phyloP scores from a whole-genome alignment of 2,797 vertebrate species.

The Sebastes wilsoni region DNA sequence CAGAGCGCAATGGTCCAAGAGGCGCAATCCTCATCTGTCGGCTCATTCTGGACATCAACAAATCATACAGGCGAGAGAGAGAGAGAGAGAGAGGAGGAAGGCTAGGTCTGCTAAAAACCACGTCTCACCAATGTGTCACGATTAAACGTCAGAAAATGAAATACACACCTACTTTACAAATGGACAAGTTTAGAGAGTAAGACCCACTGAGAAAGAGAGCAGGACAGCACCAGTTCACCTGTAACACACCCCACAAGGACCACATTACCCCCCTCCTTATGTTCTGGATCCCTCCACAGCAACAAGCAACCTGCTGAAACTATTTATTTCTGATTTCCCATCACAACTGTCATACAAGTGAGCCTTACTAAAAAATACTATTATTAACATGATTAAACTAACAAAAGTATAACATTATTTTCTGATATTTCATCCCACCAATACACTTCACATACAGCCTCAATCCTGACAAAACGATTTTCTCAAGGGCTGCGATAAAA shows the following conservation, averaged over 20 bases:
- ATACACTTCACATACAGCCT: conserved; percentile 13
- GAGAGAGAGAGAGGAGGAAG: not conserved
- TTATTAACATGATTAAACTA: conserved; percentile 29
- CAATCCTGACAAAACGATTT: not conserved
- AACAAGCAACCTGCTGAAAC: conserved; percentile 6
- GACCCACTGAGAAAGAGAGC: conserved; percentile 42
- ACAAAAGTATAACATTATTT: not conserved
- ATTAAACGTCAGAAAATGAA: not conserved
- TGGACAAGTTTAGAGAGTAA: conserved; percentile 27
- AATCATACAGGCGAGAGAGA: not conserved
- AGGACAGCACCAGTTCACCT: conserved; percentile 45
- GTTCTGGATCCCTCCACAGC: not conserved
- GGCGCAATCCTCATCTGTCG: not conserved
- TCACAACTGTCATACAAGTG: not conserved
- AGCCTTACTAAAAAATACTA: conserved; percentile 19
- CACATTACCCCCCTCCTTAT: not conserved
- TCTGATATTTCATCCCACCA: not conserved
- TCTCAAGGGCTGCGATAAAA: conserved; percentile 6
- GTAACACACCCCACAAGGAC: conserved; percentile 1
- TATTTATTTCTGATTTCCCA: not conserved
- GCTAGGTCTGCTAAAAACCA: not conserved
- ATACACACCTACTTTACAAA: conserved; percentile 6
- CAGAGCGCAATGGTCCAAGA: conserved; percentile 23
- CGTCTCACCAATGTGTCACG: conserved; percentile 28
- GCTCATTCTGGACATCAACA: conserved; percentile 1